Evolutionary conservation across 1,140 invertebrate species (phyloP), one percentile per base, ranked within the genome.

Genomic region (Lepidurus arcticus): DNA sequence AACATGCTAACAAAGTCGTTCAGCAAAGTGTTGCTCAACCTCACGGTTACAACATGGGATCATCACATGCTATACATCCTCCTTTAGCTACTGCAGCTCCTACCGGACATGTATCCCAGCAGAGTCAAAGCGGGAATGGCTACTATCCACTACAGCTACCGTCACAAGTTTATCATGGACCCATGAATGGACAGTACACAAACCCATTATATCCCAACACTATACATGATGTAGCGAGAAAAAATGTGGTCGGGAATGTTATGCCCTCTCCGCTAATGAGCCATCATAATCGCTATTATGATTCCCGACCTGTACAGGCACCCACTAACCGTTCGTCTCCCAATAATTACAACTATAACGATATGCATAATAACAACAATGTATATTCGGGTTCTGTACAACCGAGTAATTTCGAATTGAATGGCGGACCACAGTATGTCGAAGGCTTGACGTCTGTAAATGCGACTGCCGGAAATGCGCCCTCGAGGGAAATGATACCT

Each of bases 401-500:
- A 53, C 53, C 73, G n/a, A 80, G 77, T n/a, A 77, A 80, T 43
- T 80, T 80, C 79, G 81, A 79, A 78, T 78, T 24, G 80, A 78
- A 74, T 78, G 73, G 77, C 53, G 53, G 45, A 73, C 74, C 26
- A 73, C 44, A 47, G 53, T 47, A 34, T 78, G 44, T 76, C 16
- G 77, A 79, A 16, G 75, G 81, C 73, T 76, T 77, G 42, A 79
- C 78, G 42, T 21, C 44, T 16, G 34, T 73, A 21, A 75, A 47
- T 34, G 53, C 75, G 11, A 74, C 44, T 65, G 42, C 80, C 2
- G 53, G 53, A 42, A 44, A 73, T 26, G 44, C 45, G 34, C 34
- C 34, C 4, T 34, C 34, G 34, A 34, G 74, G 34, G 75, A 78
- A 81, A 84, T 84, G 1, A 85, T 85, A 10, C 87, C 87, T 42